These are phyloP conservation scores for Sebastes trivittatus DNA, from an alignment of 2,797 vertebrate genomes.

Conservation along the genomic window DNA sequence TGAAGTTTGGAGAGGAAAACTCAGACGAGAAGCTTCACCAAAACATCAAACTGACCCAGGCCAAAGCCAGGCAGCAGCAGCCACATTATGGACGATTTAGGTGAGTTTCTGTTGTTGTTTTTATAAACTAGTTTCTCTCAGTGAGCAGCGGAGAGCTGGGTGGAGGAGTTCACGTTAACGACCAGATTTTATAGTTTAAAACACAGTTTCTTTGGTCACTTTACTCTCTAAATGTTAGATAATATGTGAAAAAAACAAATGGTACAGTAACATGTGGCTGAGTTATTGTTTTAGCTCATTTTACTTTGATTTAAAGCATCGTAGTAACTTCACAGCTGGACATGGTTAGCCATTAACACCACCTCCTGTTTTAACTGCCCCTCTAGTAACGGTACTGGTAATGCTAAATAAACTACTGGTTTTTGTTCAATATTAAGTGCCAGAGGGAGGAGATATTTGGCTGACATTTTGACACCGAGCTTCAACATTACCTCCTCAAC, in stretches of 20 bases:
- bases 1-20: slow-evolving; percentile 59
- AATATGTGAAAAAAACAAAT: background rate
- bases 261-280: background rate
- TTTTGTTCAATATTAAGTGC: background rate
- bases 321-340: slow-evolving; percentile 34
- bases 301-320: background rate
- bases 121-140: background rate
- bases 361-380: slow-evolving; percentile 21
- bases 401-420: background rate
- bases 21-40: slow-evolving; percentile 9
- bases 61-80: slow-evolving; percentile 10
- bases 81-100: slow-evolving; percentile 81
- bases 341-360: slow-evolving; percentile 43
- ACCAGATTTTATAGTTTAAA: slow-evolving; percentile 25
- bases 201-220: slow-evolving; percentile 1
- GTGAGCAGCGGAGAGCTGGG: slow-evolving; percentile 53
- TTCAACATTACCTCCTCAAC: slow-evolving; percentile 49
- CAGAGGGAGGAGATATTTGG: slow-evolving; percentile 13
- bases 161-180: slow-evolving; percentile 50
- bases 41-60: background rate
- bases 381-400: background rate
- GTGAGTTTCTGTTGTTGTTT: slow-evolving; percentile 57
- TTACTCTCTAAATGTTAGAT: background rate
- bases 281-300: background rate
- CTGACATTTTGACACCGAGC: slow-evolving; percentile 51